Evolutionary conservation across 2,888 invertebrate species (phyloP).

Genomic region (Loripinus fragilis): DNA sequence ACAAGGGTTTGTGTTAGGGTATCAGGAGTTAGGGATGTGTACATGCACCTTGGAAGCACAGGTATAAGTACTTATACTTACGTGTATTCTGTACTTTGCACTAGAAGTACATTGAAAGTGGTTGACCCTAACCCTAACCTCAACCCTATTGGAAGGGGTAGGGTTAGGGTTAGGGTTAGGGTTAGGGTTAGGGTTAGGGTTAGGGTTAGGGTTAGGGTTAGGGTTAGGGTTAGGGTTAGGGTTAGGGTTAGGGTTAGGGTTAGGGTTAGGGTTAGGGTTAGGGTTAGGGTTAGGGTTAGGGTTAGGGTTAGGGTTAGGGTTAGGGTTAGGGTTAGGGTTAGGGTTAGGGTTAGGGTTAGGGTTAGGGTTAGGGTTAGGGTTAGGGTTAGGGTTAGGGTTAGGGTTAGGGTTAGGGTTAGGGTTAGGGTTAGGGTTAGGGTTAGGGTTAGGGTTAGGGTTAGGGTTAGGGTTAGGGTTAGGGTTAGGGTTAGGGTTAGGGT

Average conservation of each 20-base stretch:
- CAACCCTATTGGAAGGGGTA: conserved; percentile 48
- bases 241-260: conserved; percentile 58
- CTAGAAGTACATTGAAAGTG: no score
- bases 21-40: no score
- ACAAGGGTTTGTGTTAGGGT: no score
- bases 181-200: conserved; percentile 50
- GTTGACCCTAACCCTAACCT: no score
- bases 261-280: conserved; percentile 63
- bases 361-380: conserved; percentile 54
- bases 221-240: conserved; percentile 50
- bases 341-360: conserved; percentile 45
- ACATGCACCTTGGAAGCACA: no score
- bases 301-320: conserved; percentile 47
- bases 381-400: conserved; percentile 37
- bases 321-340: conserved; percentile 42
- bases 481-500: conserved; percentile 19
- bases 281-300: conserved; percentile 64
- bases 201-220: conserved; percentile 50
- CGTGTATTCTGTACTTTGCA: no score
- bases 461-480: conserved; percentile 40
- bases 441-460: conserved; percentile 42
- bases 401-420: conserved; percentile 40
- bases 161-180: conserved; percentile 65
- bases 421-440: conserved; percentile 52
- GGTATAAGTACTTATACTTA: no score